Base-by-base conservation (phyloP, 2,113 vertebrate species). In the Chascanopsetta lugubris region DNA sequence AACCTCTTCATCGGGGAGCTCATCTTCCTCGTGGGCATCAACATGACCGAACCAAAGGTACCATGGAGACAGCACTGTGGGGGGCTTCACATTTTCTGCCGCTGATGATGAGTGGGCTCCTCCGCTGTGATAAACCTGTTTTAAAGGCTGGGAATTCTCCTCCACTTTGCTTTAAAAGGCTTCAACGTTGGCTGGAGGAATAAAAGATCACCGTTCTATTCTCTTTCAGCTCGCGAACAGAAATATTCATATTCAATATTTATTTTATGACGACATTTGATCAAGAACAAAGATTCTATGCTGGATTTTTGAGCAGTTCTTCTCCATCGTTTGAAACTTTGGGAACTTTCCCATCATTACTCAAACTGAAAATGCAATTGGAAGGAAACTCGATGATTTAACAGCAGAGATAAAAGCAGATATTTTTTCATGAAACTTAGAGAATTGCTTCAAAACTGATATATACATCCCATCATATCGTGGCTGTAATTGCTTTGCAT, bases 1-100 rank as follows among this genome's bases (percentile, higher is more conserved):
- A 99, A 97, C 89, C 93, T 99, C 80, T 99, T 99, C 86, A 92
- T 99, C 54, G 96, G 96, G 26, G 97, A 99, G 88, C 96, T 98
- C 53, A 93, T 98, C 91, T 99, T 97, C 89, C 93, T 99, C 29
- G 93, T 99, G 79, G 97, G 97, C 92, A 96, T 99, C 90, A 94
- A 99, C 92, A 99, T 98, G 92, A 97, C 96, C 4, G 93, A 96
- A 77, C 95, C 96, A 56, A 91, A 91, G 94, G 97, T 99, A 92
- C 2, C 0, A 1, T 15, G 45, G 42, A 49, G 54, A 47, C 61
- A 6, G 18, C 6, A 12, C 47, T 1, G 26, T 42, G 20, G 60
- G 26, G 30, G 34, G 27, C 55, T 27, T 53, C 36, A n/a, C 46
- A 11, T 42, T 71, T 51, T 24, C 34, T 18, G 12, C 46, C 6